These are phyloP conservation scores for Camponotus floridanus DNA, from an alignment of 1,140 invertebrate species.

Conservation along the genomic window DNA sequence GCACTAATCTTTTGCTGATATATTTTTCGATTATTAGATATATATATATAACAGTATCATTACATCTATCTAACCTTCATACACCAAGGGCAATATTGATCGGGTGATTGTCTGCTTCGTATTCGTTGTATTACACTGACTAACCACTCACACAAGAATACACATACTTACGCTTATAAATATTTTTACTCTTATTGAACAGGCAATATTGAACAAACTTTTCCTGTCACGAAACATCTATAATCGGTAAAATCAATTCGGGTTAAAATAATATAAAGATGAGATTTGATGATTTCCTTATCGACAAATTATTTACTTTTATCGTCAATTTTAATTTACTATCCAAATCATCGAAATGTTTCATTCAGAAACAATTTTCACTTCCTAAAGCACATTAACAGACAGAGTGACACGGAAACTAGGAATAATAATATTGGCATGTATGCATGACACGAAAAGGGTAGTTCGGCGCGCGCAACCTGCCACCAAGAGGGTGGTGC, in stretches of 20 bases:
- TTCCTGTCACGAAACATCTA: background rate
- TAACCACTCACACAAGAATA: background rate
- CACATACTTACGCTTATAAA: background rate
- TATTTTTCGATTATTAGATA: background rate
- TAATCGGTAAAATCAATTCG: slow-evolving; percentile 13
- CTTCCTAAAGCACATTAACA: slow-evolving; percentile 37
- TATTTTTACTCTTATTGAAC: background rate
- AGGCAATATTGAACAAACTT: background rate
- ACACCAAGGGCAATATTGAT: slow-evolving; percentile 62
- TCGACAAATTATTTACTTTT: background rate
- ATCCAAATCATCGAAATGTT: background rate
- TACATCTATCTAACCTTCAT: slow-evolving; percentile 6
- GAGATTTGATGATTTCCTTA: background rate
- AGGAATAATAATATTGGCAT: slow-evolving; percentile 55
- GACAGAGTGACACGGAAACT: slow-evolving; percentile 19
- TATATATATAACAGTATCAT: background rate
- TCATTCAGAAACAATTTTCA: background rate
- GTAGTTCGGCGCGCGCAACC: slow-evolving; percentile 74
- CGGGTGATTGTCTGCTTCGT: slow-evolving; percentile 1
- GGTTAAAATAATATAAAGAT: background rate
- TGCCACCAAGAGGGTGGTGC: slow-evolving; percentile 75
- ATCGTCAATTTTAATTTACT: background rate
- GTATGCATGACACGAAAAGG: slow-evolving; percentile 57
- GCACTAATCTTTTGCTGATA: background rate
- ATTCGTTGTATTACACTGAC: slow-evolving; percentile 8